Evolutionary conservation across 2,888 invertebrate species (phyloP), one percentile per base, ranked within the genome.

Genomic region (Caenorhabditis imperialis): DNA sequence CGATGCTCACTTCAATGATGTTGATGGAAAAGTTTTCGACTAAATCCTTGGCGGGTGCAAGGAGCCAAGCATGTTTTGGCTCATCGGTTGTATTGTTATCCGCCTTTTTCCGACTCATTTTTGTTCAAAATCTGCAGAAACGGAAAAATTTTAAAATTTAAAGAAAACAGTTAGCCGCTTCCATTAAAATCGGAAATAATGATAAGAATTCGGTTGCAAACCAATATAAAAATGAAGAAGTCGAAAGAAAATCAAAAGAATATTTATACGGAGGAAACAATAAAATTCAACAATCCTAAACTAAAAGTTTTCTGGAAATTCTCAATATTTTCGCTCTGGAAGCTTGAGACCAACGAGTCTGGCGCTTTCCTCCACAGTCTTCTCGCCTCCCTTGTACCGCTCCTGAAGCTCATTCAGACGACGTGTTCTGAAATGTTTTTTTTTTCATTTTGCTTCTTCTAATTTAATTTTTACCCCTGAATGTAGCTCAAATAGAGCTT

Each of bases 261-360:
- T 25, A 48, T 30, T 14, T 14, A 12, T 48, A 33, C 12, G 30
- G 16, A 20, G 18, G 4, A 44, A 40, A 18, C n/a, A 40, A 40
- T 8, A 40, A 40, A 14, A 40, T n/a, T n/a, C n/a, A n/a, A n/a
- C n/a, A n/a, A n/a, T n/a, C n/a, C 7, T 7, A 18, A 23, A 30
- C 16, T 30, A 27, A 16, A 3, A 1, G 20, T 55, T 50, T 55
- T 40, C 37, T 25, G 3, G 12, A 48, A 48, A 47, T 33, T 3
- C 12, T 47, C 10, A 71, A 51, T 71, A 62, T 35, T 67, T 73
- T 61, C 57, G 44, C 48, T 79, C 72, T 5, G 86, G 86, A 8
- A 86, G 75, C 23, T 78, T 55, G 37, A 86, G 70, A 23, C 86
- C 86, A 40, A 86, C 86, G 38, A 86, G 73, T 12, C 72, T 73